Base-by-base conservation (phyloP, 2,888 invertebrate species). In the Ecliptopera silaceata region DNA sequence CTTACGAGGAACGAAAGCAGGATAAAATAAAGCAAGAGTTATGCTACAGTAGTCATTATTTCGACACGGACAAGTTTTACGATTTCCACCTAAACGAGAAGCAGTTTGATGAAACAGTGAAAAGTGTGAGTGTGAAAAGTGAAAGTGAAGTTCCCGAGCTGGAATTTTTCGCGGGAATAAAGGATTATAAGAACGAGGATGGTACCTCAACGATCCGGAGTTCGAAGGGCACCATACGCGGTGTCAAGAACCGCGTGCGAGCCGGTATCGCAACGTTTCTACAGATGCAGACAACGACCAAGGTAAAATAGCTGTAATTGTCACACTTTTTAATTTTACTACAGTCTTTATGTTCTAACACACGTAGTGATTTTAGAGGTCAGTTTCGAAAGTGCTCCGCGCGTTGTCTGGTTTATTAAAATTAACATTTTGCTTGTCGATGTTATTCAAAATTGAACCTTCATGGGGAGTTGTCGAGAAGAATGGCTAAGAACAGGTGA, bases 191-290 rank as follows among this genome's bases (percentile, higher is more conserved):
- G 61, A 89, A 76, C 56, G 93, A 93, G 69, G 93, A 93, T 38
- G 91, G 93, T 59, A 93, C 95, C 36, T 94, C 96, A 50, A 96
- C 97, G 52, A 98, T 98, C 76, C 93, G 96, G 66, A 98, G 98
- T 89, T 95, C 96, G 51, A 97, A 96, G 80, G 98, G 98, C 44
- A 98, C 98, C 10, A 96, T 98, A 68, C 94, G 98, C 43, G 98
- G 98, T 59, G 97, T 98, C 63, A 97, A 97, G 90, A 98, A 98
- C 91, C 94, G 98, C 70, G 98, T 98, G 55, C 92, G 98, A 66
- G 97, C 97, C 64, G 98, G 98, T 62, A 98, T 98, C 73, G 97
- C 97, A 44, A 98, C 98, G n/a, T 98, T 98, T 87, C 93, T 97
- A 60, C 96, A 97, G 80, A 95, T 96, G 75, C 96, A 95, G 78